phyloP scores from a whole-genome alignment of 2,113 vertebrate genomes.

The Syrrhaptes paradoxus region DNA sequence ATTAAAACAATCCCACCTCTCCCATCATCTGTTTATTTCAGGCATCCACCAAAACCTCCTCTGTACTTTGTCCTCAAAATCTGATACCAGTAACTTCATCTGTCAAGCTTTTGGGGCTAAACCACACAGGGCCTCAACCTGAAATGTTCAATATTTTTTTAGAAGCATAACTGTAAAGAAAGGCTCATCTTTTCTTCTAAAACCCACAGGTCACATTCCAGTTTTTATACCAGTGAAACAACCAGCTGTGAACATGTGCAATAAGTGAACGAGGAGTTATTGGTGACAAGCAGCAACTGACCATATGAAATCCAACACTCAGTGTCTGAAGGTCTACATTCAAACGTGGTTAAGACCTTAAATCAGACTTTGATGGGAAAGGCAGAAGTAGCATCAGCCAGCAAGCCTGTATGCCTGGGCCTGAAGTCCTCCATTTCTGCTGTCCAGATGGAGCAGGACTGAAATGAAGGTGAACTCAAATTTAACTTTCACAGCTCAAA shows the following conservation, averaged over 20 bases:
- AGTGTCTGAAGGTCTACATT: neutral
- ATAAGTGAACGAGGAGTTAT: neutral
- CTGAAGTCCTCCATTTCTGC: neutral
- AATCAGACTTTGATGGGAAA: neutral
- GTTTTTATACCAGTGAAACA: neutral
- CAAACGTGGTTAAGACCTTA: neutral
- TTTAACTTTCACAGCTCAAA: neutral
- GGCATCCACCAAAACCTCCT: neutral
- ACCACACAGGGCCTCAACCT: neutral
- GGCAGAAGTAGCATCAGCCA: neutral
- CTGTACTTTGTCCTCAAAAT: neutral
- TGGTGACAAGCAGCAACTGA: neutral
- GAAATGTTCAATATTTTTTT: neutral
- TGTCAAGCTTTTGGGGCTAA: neutral
- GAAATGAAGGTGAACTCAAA: neutral
- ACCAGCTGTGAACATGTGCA: neutral
- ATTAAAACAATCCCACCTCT: neutral
- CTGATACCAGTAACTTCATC: neutral
- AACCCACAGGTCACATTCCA: neutral
- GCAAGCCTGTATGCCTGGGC: neutral
- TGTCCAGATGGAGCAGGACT: neutral
- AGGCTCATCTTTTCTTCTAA: neutral
- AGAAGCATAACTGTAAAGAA: neutral
- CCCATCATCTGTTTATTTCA: neutral
- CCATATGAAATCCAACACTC: neutral